These are phyloP conservation scores for Nomada ferruginata DNA, from an alignment of 2,888 invertebrate species.

Conservation along the genomic window DNA sequence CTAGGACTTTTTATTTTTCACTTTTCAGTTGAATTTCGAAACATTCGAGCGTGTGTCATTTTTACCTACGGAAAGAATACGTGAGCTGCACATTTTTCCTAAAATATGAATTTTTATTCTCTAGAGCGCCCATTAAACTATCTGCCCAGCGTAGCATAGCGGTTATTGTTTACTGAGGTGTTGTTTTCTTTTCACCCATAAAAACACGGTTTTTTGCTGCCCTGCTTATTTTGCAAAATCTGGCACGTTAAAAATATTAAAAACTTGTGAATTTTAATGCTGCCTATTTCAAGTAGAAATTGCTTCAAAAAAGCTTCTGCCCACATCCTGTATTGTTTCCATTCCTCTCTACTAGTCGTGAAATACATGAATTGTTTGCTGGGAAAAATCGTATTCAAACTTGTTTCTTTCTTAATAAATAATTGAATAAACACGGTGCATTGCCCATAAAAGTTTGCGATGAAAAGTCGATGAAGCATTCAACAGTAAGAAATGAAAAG, in stretches of 20 bases:
- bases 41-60: neutral
- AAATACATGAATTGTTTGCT: no score
- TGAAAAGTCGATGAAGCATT: no score
- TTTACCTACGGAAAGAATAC: neutral
- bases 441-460: no score
- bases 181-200: conserved; percentile 5
- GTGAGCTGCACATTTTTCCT: neutral
- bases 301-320: neutral
- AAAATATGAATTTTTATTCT: conserved; percentile 11
- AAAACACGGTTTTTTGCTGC: conserved; percentile 10
- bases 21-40: neutral
- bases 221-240: conserved; percentile 5
- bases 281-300: neutral
- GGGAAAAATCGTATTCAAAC: no score
- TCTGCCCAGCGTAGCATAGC: conserved; percentile 1
- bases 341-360: no score
- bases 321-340: no score
- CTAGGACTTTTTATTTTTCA: neutral
- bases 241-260: neutral
- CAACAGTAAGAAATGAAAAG: no score
- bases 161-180: conserved; percentile 10
- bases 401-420: no score
- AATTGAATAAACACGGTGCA: no score
- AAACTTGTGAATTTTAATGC: neutral
- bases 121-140: conserved; percentile 5